Evolutionary conservation across 2,797 vertebrate genomes (phyloP), one percentile per base, ranked within the genome.

Genomic region (Pangasius krempfi): DNA sequence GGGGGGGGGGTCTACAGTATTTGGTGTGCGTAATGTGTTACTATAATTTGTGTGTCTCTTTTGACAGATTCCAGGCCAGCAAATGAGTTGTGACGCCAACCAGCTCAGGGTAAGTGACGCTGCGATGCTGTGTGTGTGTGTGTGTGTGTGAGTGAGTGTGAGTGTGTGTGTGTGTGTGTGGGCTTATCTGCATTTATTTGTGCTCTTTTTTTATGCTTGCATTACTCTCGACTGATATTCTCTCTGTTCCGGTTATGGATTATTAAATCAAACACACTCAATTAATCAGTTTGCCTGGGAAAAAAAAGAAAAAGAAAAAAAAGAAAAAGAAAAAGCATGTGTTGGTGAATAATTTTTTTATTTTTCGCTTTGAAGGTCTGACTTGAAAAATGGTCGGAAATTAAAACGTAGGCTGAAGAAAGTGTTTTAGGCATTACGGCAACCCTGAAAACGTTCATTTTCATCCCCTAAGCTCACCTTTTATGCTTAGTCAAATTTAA

Each of bases 61-160:
- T 93, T 95, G 76, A 92, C 91, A 97, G 96, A 94, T 95, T 94
- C 95, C 95, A 93, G 95, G 96, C 92, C 96, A 96, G 93, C 97
- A 96, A 96, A 98, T 98, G 97, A 98, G 94, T 95, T 96, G 96
- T 96, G 97, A 96, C 94, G 95, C 94, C 92, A 96, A 97, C 89
- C 96, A 96, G 86, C 95, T 96, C 94, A 96, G 96, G 97, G 97
- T 98, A 96, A 96, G 97, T 93, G 88, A 79, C 66, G 27, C 73
- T 37, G 88, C 58, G 10, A 37, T 79, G 84, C 22, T 87, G 22
- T 89, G 54, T 66, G 56, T 88, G 81, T 87, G 75, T 62, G 80
- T 86, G 73, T 89, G 76, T 84, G 66, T 44, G 16, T 84, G 72
- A 84, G 66, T 81, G 84, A 66, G 60, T 85, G 37, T 87, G 58